Evolutionary conservation across 2,797 vertebrate genomes (phyloP), one percentile per base, ranked within the genome.

Genomic region (Ptychobarbus kaznakovi): DNA sequence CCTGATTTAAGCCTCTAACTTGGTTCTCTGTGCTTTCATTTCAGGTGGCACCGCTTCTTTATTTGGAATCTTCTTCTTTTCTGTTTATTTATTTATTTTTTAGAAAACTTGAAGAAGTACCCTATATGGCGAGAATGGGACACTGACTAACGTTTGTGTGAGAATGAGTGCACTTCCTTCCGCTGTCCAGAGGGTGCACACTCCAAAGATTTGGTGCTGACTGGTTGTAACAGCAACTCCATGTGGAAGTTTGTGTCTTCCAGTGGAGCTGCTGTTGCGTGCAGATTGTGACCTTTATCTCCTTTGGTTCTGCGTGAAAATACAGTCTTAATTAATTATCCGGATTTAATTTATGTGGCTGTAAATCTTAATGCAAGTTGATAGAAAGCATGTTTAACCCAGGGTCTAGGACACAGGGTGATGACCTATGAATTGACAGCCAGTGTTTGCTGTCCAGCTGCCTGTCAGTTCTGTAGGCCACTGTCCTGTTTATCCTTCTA

Each of bases 381-480:
- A 3, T 11, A 44, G 49, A 78, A 38, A 72, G 65, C n/a, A 46
- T 79, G 69, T 74, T 65, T 81, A 65, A 84, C 1, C 22, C 40
- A 80, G 81, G 82, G 74, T 87, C 85, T 89, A 94, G 96, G 94
- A 84, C 91, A 92, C 94, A 93, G 94, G 95, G 94, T 94, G 94
- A 96, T 97, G 96, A 97, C 96, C 96, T 97, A 97, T 97, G 96
- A 97, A 96, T 96, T 96, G 96, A 97, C 96, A 97, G 96, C 96
- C 96, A 97, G 95, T 96, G 86, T 90, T 89, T 87, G 4, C 32
- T 63, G 87, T 86, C 58, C 46, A 89, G 88, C 95, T 97, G 96
- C 96, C 96, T 97, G 96, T 96, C 96, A 96, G 95, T 97, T 96
- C 94, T 96, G 95, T 97, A 97, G 96, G 96, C 95, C 96, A 97